Percentiles rank a stretch among this genome's conserved stretches.
Conservation (phyloP, 2,888 invertebrate species). For the Hipparchia sbordonii region DNA sequence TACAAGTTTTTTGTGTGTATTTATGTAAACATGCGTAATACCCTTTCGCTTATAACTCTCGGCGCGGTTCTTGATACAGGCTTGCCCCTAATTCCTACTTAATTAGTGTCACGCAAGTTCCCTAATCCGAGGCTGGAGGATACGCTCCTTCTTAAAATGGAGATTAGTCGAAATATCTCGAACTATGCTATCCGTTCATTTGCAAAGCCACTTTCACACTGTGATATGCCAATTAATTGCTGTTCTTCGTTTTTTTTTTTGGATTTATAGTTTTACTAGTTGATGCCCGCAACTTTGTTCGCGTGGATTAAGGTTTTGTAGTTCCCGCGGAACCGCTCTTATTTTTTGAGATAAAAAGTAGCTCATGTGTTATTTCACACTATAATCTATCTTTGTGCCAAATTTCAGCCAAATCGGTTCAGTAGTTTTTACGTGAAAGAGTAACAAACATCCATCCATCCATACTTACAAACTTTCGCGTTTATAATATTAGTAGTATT, state of each 20-base stretch:
- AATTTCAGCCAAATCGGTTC: too few species aligned
- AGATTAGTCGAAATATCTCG: slow-evolving; percentile 80
- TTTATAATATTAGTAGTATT: too few species aligned
- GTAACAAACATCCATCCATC: too few species aligned
- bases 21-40: slow-evolving; percentile 64
- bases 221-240: slow-evolving; percentile 34
- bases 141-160: slow-evolving; percentile 82
- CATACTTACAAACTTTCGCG: too few species aligned
- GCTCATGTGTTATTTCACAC: too few species aligned
- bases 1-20: slow-evolving; percentile 9
- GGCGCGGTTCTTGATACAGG: slow-evolving; percentile 79
- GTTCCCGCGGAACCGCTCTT: too few species aligned
- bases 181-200: slow-evolving; percentile 71
- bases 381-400: too few species aligned
- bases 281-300: too few species aligned
- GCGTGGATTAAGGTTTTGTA: too few species aligned
- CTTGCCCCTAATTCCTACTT: slow-evolving; percentile 80
- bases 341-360: too few species aligned
- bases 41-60: slow-evolving; percentile 80
- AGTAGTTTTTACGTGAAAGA: too few species aligned
- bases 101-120: slow-evolving; percentile 83
- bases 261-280: neutral
- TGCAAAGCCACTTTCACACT: slow-evolving; percentile 64
- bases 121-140: slow-evolving; percentile 80
- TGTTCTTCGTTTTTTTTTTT: slow-evolving; percentile 18